phyloP scores from a whole-genome alignment of 2,888 invertebrate species.

The Stramonita haemastoma region DNA sequence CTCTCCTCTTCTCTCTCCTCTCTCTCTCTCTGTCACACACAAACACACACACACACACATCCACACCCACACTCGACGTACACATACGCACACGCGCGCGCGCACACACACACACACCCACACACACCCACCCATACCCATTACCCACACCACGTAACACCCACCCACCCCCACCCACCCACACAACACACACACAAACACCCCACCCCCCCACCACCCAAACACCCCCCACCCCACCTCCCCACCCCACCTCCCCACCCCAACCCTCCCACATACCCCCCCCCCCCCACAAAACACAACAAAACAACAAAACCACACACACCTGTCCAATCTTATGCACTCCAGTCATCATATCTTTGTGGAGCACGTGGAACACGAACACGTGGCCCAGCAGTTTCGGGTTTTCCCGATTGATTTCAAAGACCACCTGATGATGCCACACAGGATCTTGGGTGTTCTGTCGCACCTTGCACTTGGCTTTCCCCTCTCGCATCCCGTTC shows the following conservation, averaged over 20 bases:
- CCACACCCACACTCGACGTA: too few species aligned
- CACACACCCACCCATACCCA: not conserved
- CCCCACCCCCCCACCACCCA: too few species aligned
- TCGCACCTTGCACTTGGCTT: slow-evolving; percentile 71
- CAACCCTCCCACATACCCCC: too few species aligned
- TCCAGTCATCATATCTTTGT: slow-evolving; percentile 74
- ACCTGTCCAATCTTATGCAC: slow-evolving; percentile 73
- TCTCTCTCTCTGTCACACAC: not conserved
- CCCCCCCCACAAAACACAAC: too few species aligned
- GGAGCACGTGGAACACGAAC: slow-evolving; percentile 71
- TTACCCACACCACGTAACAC: too few species aligned
- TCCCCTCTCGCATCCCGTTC: slow-evolving; percentile 70
- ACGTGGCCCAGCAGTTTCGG: slow-evolving; percentile 73
- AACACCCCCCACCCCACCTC: too few species aligned
- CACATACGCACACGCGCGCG: too few species aligned
- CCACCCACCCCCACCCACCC: too few species aligned
- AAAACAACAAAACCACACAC: too few species aligned
- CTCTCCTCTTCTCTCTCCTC: not conserved
- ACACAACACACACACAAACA: not conserved
- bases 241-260: too few species aligned
- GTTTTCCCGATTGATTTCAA: slow-evolving; percentile 73
- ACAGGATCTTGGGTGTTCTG: slow-evolving; percentile 73
- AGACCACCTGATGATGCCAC: slow-evolving; percentile 72
- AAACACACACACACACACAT: too few species aligned
- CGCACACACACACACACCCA: not conserved